Conservation (phyloP, 1,140 invertebrate genomes). For the Hylaeus volcanicus region DNA sequence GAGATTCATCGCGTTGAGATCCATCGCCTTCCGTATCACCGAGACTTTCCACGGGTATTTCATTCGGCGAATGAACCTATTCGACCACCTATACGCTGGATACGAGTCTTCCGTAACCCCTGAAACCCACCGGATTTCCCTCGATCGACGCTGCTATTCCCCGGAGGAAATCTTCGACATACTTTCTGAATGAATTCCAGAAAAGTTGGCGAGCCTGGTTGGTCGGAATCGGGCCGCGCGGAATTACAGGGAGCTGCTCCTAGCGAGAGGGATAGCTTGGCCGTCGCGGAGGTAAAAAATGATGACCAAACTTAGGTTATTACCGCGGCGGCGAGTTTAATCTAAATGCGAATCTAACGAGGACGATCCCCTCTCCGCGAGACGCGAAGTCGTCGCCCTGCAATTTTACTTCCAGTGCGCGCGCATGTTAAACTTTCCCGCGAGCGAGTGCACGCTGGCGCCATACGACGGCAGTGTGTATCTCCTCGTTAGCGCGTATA, state of each 20-base stretch:
- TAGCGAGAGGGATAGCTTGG: slow-evolving; percentile 12
- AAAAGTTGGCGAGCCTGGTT: slow-evolving; percentile 30
- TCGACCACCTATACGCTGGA: too few species aligned
- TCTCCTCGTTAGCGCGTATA: slow-evolving; percentile 18
- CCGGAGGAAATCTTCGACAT: slow-evolving; percentile 15
- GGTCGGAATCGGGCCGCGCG: slow-evolving; percentile 35
- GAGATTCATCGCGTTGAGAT: not conserved
- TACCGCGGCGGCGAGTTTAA: slow-evolving; percentile 56
- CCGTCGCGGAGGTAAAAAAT: slow-evolving; percentile 37
- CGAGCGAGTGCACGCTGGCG: not conserved
- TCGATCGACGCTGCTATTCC: not conserved
- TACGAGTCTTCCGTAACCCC: too few species aligned
- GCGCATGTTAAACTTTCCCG: not conserved
- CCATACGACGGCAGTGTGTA: not conserved
- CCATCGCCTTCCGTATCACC: not conserved
- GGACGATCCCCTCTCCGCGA: slow-evolving; percentile 19
- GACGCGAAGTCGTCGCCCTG: not conserved
- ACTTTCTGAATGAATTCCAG: slow-evolving; percentile 27
- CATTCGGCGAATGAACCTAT: too few species aligned
- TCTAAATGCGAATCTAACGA: slow-evolving; percentile 72
- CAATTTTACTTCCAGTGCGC: slow-evolving; percentile 5
- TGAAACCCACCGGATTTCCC: too few species aligned
- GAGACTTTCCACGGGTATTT: too few species aligned
- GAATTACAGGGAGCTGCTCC: slow-evolving; percentile 35
- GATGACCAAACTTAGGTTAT: slow-evolving; percentile 64